Evolutionary conservation across 1,140 invertebrate species (phyloP).

Genomic region (Euura saliciscinereae): DNA sequence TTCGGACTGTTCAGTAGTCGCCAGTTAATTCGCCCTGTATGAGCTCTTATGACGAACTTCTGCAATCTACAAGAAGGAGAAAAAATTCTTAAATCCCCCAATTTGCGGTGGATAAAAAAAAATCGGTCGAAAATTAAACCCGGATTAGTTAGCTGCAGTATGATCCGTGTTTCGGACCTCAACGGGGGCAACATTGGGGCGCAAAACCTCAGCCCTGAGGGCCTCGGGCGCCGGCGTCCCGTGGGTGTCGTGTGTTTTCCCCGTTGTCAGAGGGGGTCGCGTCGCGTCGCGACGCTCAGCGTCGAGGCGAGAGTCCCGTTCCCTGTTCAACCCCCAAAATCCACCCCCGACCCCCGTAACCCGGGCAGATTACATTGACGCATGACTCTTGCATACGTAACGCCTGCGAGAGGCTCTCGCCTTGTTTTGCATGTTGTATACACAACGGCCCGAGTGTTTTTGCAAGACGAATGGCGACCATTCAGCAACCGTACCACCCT

Average conservation of each 20-base stretch:
- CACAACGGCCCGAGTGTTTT: not conserved
- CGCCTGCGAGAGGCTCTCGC: not conserved
- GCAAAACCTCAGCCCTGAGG: not conserved
- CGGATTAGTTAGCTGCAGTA: not conserved
- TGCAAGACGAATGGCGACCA: not conserved
- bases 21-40: too few relatives aligned
- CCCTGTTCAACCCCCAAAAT: not conserved
- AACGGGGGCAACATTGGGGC: not conserved
- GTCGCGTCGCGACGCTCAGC: not conserved
- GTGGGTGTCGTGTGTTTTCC: not conserved
- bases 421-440: not conserved
- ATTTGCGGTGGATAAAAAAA: too few relatives aligned
- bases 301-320: not conserved
- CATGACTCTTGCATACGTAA: slow-evolving; percentile 7
- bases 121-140: too few relatives aligned
- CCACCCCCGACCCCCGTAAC: too few relatives aligned
- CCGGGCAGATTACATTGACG: slow-evolving; percentile 6
- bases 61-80: too few relatives aligned
- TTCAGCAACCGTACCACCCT: not conserved
- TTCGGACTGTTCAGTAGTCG: too few relatives aligned
- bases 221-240: slow-evolving; percentile 1
- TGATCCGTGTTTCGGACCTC: not conserved
- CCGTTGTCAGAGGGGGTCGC: not conserved
- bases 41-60: too few relatives aligned
- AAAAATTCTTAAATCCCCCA: too few relatives aligned